These are phyloP conservation scores for Acipenser ruthenus DNA, from an alignment of 2,797 vertebrate genomes.

Conservation along the genomic window DNA sequence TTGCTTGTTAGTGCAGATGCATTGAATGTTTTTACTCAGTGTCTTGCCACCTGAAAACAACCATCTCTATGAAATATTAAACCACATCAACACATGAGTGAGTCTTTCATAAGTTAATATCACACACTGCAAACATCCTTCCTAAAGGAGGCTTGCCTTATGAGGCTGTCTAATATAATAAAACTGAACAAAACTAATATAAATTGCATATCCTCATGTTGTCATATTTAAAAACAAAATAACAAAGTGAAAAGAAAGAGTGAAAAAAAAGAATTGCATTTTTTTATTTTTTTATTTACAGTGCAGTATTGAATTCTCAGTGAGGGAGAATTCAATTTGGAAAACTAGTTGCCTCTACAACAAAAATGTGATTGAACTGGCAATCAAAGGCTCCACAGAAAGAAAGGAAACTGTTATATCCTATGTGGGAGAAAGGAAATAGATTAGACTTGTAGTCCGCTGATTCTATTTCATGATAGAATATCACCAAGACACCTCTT, in stretches of 20 bases:
- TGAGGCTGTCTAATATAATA: background rate
- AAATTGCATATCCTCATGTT: constrained; percentile 3
- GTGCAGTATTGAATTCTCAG: constrained; percentile 3
- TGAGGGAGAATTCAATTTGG: constrained; percentile 8
- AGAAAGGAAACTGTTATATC: constrained; percentile 4
- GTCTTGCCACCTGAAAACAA: too few relatives aligned
- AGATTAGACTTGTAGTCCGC: constrained; percentile 4
- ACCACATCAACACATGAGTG: too few relatives aligned
- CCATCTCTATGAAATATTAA: too few relatives aligned
- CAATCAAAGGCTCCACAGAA: constrained; percentile 7
- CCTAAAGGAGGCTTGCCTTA: too few relatives aligned
- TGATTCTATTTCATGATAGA: constrained; percentile 7
- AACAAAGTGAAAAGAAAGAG: background rate
- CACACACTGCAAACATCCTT: too few relatives aligned
- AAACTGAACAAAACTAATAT: constrained; percentile 3
- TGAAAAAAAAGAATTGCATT: background rate
- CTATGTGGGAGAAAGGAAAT: constrained; percentile 8
- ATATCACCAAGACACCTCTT: constrained; percentile 1
- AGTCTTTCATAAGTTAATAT: too few relatives aligned
- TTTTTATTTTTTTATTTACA: constrained; percentile 3
- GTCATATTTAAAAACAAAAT: constrained; percentile 3
- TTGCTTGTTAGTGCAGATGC: too few relatives aligned
- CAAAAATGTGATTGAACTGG: constrained; percentile 7
- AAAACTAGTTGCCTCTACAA: constrained; percentile 6
- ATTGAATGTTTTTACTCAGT: too few relatives aligned